These are phyloP conservation scores for Variabilichromis moorii DNA, from an alignment of 2,113 vertebrate species.

Conservation along the genomic window DNA sequence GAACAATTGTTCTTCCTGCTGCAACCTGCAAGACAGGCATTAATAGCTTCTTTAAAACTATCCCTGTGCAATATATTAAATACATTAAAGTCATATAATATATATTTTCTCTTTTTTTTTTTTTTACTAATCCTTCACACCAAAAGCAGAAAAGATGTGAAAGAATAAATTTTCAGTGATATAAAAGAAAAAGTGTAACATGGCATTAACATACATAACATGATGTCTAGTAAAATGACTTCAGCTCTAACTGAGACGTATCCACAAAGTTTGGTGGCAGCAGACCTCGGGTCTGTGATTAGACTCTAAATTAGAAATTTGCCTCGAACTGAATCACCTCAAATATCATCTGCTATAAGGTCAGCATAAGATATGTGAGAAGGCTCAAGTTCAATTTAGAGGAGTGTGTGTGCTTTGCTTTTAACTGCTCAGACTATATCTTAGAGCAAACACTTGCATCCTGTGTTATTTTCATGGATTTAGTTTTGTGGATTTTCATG, in stretches of 20 bases:
- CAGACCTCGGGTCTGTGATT: neutral
- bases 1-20: slow-evolving; percentile 14
- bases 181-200: neutral
- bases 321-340: neutral
- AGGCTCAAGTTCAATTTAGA: slow-evolving; percentile 1
- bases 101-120: neutral
- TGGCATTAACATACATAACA: neutral
- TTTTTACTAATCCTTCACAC: neutral
- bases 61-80: neutral
- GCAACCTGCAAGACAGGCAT: neutral
- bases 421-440: neutral
- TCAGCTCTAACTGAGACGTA: neutral
- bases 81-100: neutral
- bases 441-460: slow-evolving; percentile 14
- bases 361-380: neutral
- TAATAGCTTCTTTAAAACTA: neutral
- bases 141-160: neutral
- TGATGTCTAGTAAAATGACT: neutral
- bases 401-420: neutral
- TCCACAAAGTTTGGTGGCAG: neutral
- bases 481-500: slow-evolving; percentile 53
- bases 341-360: neutral
- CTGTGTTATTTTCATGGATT: slow-evolving; percentile 51
- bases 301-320: neutral
- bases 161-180: neutral